Evolutionary conservation across 1,140 invertebrate species (phyloP), one percentile per base, ranked within the genome.

Genomic region (Acromyrmex charruanus): DNA sequence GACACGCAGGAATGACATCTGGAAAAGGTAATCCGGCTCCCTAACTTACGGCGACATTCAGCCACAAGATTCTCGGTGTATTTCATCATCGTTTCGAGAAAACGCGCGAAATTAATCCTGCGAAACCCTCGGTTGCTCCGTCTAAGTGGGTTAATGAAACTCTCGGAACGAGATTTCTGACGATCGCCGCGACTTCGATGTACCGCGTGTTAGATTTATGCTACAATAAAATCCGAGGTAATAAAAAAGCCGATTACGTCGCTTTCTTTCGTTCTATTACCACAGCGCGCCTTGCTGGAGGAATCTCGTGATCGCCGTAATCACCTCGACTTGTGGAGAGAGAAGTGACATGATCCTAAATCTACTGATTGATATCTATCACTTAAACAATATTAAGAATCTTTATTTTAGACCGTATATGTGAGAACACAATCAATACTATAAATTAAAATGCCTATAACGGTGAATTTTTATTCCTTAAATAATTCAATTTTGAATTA

Each of bases 61-160:
- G 7, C 31, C 9, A 39, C 53, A 61, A 77, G 84, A 87, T 82
- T 89, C 88, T 72, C 77, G 14, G 58, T 55, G 72, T 18, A 12
- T 89, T 89, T 89, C 89, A 88, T 89, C 89, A 90, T 61, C 85
- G 66, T 85, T 89, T 90, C 86, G 86, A 86, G 89, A 90, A 90
- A 84, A 82, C 58, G 66, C 66, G 39, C 68, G 55, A 44, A 84
- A 74, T 35, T 44, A 61, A 31, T 51, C 65, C 53, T 68, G 80
- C 80, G 39, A 68, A 51, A 84, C 12, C 61, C 80, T 51, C 21
- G 25, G 31, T 9, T 18, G 35, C 16, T 61, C 14, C 69, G 39
- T 51, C 80, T 74, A 84, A 84, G 69, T 84, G 25, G 80, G 80
- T 74, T 84, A 84, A 84, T 75, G 80, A 84, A 84, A 39, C 80